Conservation (phyloP, 2,113 vertebrate species). For the Cyprinodon variegatus region DNA sequence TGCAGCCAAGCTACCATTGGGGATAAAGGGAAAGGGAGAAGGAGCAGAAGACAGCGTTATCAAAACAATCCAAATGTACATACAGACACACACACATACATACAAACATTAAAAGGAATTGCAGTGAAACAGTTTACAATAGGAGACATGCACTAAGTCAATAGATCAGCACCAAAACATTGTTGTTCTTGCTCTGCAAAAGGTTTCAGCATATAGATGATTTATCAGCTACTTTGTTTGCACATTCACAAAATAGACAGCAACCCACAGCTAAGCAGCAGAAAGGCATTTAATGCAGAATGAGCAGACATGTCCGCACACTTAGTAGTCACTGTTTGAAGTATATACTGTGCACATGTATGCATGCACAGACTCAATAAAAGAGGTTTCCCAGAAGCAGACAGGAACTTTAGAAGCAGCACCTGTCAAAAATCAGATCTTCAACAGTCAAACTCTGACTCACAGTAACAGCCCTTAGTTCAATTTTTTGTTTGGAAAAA, state of each 20-base stretch:
- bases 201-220: conserved; percentile 21
- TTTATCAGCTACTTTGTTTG: conserved; percentile 60
- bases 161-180: conserved; percentile 54
- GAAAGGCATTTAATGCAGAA: conserved; percentile 67
- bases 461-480: conserved; percentile 33
- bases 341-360: conserved; percentile 24
- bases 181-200: conserved; percentile 54
- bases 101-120: conserved; percentile 3
- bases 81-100: conserved; percentile 6
- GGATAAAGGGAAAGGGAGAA: conserved; percentile 49
- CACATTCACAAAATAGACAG: conserved; percentile 42
- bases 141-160: conserved; percentile 54
- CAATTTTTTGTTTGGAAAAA: conserved; percentile 37
- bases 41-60: conserved; percentile 49
- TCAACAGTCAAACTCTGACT: conserved; percentile 30
- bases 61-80: conserved; percentile 41
- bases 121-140: conserved; percentile 46
- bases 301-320: conserved; percentile 65
- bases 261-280: conserved; percentile 58
- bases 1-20: conserved; percentile 31
- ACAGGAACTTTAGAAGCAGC: conserved; percentile 43
- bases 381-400: conserved; percentile 33
- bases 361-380: conserved; percentile 12
- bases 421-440: conserved; percentile 57
- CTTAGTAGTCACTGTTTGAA: conserved; percentile 38